Conservation (phyloP, 2,113 vertebrate species). For the Riparia riparia region DNA sequence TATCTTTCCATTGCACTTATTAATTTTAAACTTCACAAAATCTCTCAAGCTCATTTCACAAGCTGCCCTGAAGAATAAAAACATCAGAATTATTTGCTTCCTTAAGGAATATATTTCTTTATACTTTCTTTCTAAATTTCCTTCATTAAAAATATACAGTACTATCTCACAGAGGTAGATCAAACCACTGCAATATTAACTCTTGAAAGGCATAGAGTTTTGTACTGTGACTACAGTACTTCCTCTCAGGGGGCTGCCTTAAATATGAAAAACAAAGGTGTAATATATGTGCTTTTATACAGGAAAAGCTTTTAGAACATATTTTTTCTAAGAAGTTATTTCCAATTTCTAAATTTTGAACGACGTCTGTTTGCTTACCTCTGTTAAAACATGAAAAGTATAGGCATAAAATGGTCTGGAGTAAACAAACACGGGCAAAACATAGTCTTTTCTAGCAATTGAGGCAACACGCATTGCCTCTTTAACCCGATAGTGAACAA, state of each 20-base stretch:
- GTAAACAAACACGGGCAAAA: constrained; percentile 89
- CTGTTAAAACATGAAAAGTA: constrained; percentile 84
- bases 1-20: constrained; percentile 22
- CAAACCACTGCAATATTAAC: neutral
- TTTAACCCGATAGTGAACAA: constrained; percentile 88
- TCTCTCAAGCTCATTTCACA: constrained; percentile 28
- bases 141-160: neutral
- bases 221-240: neutral
- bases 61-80: constrained; percentile 26
- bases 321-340: neutral
- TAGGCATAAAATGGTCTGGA: constrained; percentile 91
- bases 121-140: constrained; percentile 14
- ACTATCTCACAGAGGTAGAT: neutral
- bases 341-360: neutral
- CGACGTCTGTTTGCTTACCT: constrained; percentile 77
- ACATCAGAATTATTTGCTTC: neutral
- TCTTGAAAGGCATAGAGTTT: neutral
- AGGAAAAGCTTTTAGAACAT: neutral
- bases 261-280: neutral
- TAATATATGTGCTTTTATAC: neutral
- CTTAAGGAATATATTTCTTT: neutral
- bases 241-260: neutral
- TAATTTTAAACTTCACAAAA: constrained; percentile 1
- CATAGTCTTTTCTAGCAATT: constrained; percentile 80
- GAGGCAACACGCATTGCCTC: constrained; percentile 89